phyloP scores from a whole-genome alignment of 2,797 vertebrate species.

The Kryptolebias ocellatus region DNA sequence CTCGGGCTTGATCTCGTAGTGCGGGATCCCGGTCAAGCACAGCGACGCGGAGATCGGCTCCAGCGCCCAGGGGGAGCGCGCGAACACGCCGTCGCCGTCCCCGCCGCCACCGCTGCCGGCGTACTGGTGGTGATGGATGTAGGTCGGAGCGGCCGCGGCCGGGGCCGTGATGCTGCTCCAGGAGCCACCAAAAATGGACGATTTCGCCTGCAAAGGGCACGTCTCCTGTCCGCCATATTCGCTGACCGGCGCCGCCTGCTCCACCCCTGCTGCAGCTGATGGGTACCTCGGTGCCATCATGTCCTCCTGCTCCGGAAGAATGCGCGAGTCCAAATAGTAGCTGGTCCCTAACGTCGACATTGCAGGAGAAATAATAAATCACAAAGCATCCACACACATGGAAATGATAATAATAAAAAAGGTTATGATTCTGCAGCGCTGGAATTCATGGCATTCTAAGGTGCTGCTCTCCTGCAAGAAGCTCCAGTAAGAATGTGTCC shows the following conservation, averaged over 20 bases:
- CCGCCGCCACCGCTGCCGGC: conserved; percentile 58
- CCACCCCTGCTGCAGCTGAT: conserved; percentile 83
- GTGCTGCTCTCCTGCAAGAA: conserved; percentile 85
- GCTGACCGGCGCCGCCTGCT: conserved; percentile 85
- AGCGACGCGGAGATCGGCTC: conserved; percentile 91
- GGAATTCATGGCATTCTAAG: conserved; percentile 83
- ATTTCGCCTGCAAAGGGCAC: conserved; percentile 93
- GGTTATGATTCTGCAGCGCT: conserved; percentile 61
- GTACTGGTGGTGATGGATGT: conserved; percentile 87
- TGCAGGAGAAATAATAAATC: conserved; percentile 53
- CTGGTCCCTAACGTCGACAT: conserved; percentile 94
- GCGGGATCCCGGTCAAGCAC: conserved; percentile 93
- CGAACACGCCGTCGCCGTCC: conserved; percentile 93
- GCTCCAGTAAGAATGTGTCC: conserved; percentile 93
- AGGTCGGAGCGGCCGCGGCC: conserved; percentile 86
- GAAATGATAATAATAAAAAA: conserved; percentile 28
- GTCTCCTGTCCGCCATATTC: conserved; percentile 94
- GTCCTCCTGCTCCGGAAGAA: conserved; percentile 91
- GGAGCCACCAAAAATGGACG: conserved; percentile 90
- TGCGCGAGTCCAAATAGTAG: conserved; percentile 93
- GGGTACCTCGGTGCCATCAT: conserved; percentile 88
- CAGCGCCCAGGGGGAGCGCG: conserved; percentile 95
- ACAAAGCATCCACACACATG: conserved; percentile 39
- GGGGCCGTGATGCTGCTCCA: conserved; percentile 90
- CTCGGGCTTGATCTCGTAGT: conserved; percentile 96